Percentiles rank a stretch among this genome's conserved stretches.
Conservation (phyloP, 2,888 invertebrate genomes). For the Aradus depressus region DNA sequence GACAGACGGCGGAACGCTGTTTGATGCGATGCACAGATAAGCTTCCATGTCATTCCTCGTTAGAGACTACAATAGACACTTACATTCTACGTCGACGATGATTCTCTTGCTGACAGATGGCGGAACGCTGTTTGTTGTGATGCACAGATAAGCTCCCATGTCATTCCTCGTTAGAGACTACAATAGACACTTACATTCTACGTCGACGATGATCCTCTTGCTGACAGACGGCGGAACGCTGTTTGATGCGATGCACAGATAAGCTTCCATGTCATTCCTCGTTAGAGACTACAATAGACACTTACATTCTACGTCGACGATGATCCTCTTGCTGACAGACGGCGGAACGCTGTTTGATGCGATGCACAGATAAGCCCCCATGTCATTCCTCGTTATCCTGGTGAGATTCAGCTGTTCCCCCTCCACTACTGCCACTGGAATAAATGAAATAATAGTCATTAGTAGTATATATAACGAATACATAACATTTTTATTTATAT, state of each 20-base stretch:
- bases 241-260: conserved; percentile 73
- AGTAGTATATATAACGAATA: too few species aligned
- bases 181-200: conserved; percentile 64
- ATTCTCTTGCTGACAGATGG: conserved; percentile 86
- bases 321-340: conserved; percentile 83
- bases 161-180: conserved; percentile 80
- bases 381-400: conserved; percentile 77
- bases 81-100: conserved; percentile 83
- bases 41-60: conserved; percentile 81
- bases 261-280: conserved; percentile 77
- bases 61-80: conserved; percentile 45
- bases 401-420: conserved; percentile 76
- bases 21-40: conserved; percentile 72
- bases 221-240: conserved; percentile 84
- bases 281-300: conserved; percentile 47
- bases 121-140: conserved; percentile 76
- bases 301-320: conserved; percentile 84
- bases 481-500: too few species aligned
- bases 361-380: conserved; percentile 75
- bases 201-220: conserved; percentile 81
- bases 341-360: conserved; percentile 82
- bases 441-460: too few species aligned
- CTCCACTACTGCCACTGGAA: conserved; percentile 69
- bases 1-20: conserved; percentile 81
- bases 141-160: conserved; percentile 75